These are phyloP conservation scores for Argopecten irradians DNA, from an alignment of 1,140 invertebrate genomes.

Conservation along the genomic window DNA sequence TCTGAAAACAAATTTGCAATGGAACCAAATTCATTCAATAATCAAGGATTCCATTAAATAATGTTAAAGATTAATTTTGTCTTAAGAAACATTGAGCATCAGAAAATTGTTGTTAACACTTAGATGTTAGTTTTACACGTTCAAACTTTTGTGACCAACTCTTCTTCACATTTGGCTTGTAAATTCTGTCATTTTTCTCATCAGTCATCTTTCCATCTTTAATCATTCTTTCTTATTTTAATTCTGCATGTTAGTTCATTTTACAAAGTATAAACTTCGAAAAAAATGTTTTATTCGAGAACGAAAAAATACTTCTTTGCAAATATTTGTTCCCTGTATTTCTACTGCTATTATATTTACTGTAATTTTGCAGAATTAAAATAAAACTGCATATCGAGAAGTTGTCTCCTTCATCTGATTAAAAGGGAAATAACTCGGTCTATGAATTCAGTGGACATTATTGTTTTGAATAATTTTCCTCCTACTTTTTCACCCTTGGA, in stretches of 20 bases:
- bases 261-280: not conserved
- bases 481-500: too few relatives aligned
- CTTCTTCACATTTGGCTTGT: not conserved
- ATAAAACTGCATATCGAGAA: not conserved
- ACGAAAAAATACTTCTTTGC: not conserved
- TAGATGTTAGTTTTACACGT: not conserved
- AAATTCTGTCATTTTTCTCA: not conserved
- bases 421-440: too few relatives aligned
- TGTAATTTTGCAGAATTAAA: slow-evolving; percentile 1
- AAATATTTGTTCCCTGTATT: not conserved
- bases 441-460: too few relatives aligned
- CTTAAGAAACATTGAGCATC: not conserved
- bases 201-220: not conserved
- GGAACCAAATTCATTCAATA: too few relatives aligned
- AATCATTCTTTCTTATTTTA: not conserved
- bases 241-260: not conserved
- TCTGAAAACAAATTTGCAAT: too few relatives aligned
- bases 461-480: too few relatives aligned
- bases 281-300: not conserved
- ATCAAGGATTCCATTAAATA: too few relatives aligned
- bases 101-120: not conserved
- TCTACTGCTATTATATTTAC: not conserved
- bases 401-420: not conserved
- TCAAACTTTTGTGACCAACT: not conserved
- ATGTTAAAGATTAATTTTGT: too few relatives aligned